These are phyloP conservation scores for Amphiura filiformis DNA, from an alignment of 35 echinoderm and acorn worm genomes.

Conservation along the genomic window DNA sequence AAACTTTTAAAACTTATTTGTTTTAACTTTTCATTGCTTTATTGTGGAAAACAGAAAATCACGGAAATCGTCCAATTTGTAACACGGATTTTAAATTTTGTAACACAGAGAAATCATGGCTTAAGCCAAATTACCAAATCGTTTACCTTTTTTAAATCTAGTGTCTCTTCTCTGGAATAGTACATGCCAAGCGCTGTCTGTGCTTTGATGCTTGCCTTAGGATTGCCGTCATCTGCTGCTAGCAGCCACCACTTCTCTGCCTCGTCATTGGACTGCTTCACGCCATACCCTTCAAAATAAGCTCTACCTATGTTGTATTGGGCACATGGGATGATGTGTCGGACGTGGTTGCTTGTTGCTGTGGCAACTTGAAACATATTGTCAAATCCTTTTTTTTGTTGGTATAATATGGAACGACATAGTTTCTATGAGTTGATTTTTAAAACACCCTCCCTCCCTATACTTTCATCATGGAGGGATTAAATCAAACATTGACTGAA, in stretches of 20 bases:
- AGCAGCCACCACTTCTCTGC: conserved; percentile 97
- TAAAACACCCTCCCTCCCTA: too few species aligned
- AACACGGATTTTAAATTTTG: too few species aligned
- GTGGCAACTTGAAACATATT: conserved; percentile 78
- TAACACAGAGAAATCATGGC: too few species aligned
- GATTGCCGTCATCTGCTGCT: conserved; percentile 95
- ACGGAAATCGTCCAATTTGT: too few species aligned
- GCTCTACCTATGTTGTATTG: conserved; percentile 90
- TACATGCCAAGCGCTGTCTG: conserved; percentile 97
- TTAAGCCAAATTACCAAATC: too few species aligned
- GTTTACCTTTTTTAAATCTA: conserved; percentile 81
- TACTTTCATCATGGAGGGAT: too few species aligned
- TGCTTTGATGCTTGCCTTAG: conserved; percentile 85
- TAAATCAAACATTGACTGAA: too few species aligned
- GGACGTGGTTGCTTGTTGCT: conserved; percentile 32
- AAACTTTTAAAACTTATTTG: too few species aligned
- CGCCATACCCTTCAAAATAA: conserved; percentile 90
- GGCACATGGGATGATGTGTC: conserved; percentile 72
- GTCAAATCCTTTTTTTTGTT: conserved; percentile 80
- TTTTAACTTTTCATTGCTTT: too few species aligned
- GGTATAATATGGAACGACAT: too few species aligned
- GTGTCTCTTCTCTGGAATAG: conserved; percentile 76
- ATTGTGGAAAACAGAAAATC: too few species aligned
- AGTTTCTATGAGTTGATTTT: too few species aligned
- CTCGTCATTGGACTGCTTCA: conserved; percentile 84